These are phyloP conservation scores for Steatocranus sp. DNA, from an alignment of 2,797 vertebrate genomes.

Conservation along the genomic window DNA sequence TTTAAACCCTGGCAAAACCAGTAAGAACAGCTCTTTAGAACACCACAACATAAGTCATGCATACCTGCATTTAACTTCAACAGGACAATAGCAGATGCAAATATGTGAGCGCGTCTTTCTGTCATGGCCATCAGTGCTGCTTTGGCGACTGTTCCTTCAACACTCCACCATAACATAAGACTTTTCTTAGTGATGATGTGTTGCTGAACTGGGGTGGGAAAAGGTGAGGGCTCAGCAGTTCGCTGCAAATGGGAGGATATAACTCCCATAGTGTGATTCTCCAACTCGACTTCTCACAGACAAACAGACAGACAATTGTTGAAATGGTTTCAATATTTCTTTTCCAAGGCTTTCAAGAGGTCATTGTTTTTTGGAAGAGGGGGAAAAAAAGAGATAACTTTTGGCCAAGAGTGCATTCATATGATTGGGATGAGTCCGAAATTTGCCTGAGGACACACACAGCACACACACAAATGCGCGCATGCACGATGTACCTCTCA, in stretches of 20 bases:
- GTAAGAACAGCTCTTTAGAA: background rate
- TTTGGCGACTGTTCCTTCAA: background rate
- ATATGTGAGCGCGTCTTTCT: background rate
- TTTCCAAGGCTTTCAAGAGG: background rate
- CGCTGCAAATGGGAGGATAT: background rate
- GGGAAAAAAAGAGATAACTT: background rate
- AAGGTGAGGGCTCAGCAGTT: slow-evolving; percentile 27
- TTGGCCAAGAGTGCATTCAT: slow-evolving; percentile 14
- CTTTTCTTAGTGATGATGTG: slow-evolving; percentile 10
- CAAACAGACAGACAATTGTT: slow-evolving; percentile 55
- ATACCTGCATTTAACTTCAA: background rate
- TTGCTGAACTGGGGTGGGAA: slow-evolving; percentile 8
- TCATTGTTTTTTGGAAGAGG: slow-evolving; percentile 2
- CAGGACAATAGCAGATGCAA: background rate
- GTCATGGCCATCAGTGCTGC: background rate
- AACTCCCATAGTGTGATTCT: slow-evolving; percentile 31
- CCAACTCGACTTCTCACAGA: slow-evolving; percentile 33
- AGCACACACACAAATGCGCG: background rate
- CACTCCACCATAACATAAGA: background rate
- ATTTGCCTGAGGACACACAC: background rate
- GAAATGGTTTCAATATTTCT: slow-evolving; percentile 28
- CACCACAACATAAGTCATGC: background rate
- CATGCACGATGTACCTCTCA: background rate
- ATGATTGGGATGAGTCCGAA: slow-evolving; percentile 22
- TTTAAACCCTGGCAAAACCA: background rate